These are phyloP conservation scores for Turritopsis dohrnii DNA, from an alignment of 30 jellyfish, hydroid and myxozoan species.

Conservation along the genomic window DNA sequence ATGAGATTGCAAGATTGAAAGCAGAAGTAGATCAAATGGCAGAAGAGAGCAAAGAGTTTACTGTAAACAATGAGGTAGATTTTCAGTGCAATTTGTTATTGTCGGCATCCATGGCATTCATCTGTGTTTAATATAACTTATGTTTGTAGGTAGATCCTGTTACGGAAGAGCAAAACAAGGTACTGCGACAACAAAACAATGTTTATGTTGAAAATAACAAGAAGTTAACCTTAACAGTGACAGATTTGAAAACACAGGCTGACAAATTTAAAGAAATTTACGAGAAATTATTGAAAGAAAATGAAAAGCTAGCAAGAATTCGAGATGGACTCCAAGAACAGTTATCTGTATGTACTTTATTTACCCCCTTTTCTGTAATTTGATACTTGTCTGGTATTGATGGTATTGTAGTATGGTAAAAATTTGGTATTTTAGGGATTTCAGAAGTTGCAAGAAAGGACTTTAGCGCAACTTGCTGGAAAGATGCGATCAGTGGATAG, in stretches of 20 bases:
- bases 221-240: slow-evolving; percentile 58
- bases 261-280: slow-evolving; percentile 74
- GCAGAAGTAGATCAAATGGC: slow-evolving; percentile 61
- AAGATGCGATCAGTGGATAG: slow-evolving; percentile 92
- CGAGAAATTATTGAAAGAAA: slow-evolving; percentile 64
- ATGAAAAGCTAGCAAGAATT: slow-evolving; percentile 79
- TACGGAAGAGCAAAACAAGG: slow-evolving; percentile 56
- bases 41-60: slow-evolving; percentile 60
- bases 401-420: not conserved
- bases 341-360: slow-evolving; percentile 29
- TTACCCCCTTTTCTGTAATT: not conserved
- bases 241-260: slow-evolving; percentile 78
- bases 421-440: slow-evolving; percentile 46
- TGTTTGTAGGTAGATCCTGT: slow-evolving; percentile 61
- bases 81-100: not conserved
- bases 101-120: not conserved
- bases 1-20: slow-evolving; percentile 50
- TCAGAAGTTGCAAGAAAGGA: slow-evolving; percentile 79
- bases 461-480: slow-evolving; percentile 67
- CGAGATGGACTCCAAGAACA: slow-evolving; percentile 93
- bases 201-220: slow-evolving; percentile 60
- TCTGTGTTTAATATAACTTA: not conserved
- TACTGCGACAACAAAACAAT: slow-evolving; percentile 71
- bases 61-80: slow-evolving; percentile 65
- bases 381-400: not conserved